Evolutionary conservation across 2,797 vertebrate genomes (phyloP).

Genomic region (Psittacula echo): DNA sequence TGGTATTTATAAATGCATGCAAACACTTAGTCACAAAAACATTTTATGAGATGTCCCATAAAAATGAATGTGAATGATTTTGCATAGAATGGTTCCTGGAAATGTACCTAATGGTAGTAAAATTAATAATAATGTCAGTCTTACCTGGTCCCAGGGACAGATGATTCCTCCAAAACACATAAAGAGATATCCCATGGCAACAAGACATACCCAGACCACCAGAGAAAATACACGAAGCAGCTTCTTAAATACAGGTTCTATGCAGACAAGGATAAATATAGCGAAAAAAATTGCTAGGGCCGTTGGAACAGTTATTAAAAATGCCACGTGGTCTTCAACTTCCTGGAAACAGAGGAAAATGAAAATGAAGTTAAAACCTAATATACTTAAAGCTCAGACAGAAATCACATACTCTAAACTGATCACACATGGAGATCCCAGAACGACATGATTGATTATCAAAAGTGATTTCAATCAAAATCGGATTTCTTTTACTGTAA

Average conservation of each 20-base stretch:
- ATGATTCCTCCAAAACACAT: slow-evolving; percentile 96
- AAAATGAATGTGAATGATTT: not conserved
- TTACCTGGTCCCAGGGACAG: slow-evolving; percentile 98
- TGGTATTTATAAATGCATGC: not conserved
- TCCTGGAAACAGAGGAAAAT: slow-evolving; percentile 79
- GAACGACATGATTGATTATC: not conserved
- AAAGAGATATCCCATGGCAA: slow-evolving; percentile 97
- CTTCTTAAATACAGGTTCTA: slow-evolving; percentile 96
- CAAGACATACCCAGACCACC: slow-evolving; percentile 94
- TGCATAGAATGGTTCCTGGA: not conserved
- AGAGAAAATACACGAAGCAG: slow-evolving; percentile 93
- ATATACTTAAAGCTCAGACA: not conserved
- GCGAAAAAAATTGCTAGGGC: slow-evolving; percentile 97
- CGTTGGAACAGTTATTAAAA: slow-evolving; percentile 95
- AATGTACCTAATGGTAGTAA: not conserved
- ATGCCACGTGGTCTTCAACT: slow-evolving; percentile 92
- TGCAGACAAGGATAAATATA: slow-evolving; percentile 95
- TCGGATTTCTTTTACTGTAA: not conserved
- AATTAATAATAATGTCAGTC: slow-evolving; percentile 10
- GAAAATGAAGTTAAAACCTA: slow-evolving; percentile 33
- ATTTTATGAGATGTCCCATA: not conserved
- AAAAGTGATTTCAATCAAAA: not conserved
- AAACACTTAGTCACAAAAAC: not conserved
- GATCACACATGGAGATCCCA: not conserved
- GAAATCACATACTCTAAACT: not conserved